Evolutionary conservation across 2,113 vertebrate genomes (phyloP).

Genomic region (Tringa solitaria): DNA sequence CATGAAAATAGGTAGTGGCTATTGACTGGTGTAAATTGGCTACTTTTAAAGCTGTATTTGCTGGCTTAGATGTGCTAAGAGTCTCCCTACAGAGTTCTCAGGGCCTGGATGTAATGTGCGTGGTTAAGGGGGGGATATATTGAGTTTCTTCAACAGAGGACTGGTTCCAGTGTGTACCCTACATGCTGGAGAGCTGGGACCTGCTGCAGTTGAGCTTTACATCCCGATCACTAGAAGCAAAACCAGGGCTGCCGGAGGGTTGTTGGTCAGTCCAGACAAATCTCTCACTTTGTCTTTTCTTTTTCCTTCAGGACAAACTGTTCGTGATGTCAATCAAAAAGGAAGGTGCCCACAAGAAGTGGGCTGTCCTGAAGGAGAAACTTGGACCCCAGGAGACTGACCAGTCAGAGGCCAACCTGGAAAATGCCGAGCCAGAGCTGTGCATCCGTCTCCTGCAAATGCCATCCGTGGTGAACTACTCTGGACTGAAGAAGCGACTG

Average conservation of each 20-base stretch:
- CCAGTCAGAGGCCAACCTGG: constrained; percentile 91
- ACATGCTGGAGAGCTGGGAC: background rate
- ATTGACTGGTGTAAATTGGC: constrained; percentile 19
- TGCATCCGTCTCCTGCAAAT: constrained; percentile 94
- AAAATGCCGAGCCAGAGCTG: constrained; percentile 93
- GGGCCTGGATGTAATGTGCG: background rate
- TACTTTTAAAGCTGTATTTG: constrained; percentile 5
- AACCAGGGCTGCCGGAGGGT: accelerated
- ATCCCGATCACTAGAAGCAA: background rate
- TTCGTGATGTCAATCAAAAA: constrained; percentile 83
- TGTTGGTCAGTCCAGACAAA: background rate
- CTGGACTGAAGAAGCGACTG: constrained; percentile 90
- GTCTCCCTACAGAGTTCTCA: background rate
- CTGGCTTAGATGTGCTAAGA: background rate
- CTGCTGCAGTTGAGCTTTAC: background rate
- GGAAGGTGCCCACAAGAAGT: constrained; percentile 85
- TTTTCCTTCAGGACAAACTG: constrained; percentile 5
- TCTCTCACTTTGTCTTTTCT: background rate
- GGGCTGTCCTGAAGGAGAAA: constrained; percentile 86
- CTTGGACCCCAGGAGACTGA: constrained; percentile 88
- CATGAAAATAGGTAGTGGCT: background rate
- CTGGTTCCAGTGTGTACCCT: background rate
- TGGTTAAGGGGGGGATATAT: background rate
- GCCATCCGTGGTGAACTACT: constrained; percentile 95
- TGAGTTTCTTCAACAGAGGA: background rate